phyloP scores from a whole-genome alignment of 2,888 invertebrate genomes.

The Hymenopus coronatus region DNA sequence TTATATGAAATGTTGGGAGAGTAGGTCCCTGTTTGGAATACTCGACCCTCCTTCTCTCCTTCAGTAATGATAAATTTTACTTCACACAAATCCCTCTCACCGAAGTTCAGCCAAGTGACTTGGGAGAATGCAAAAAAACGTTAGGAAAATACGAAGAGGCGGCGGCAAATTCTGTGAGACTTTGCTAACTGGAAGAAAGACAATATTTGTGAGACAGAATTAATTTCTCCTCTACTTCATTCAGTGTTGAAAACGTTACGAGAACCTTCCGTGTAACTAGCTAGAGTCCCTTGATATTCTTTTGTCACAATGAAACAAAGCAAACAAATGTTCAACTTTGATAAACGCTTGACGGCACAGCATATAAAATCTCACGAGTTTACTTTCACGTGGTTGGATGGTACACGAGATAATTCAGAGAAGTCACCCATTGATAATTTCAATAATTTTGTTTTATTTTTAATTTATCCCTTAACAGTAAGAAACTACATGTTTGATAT shows the following conservation, averaged over 20 bases:
- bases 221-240: background rate
- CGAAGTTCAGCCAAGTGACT: background rate
- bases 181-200: background rate
- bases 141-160: background rate
- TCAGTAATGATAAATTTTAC: background rate
- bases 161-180: background rate
- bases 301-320: background rate
- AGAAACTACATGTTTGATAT: no score
- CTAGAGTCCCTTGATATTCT: background rate
- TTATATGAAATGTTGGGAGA: slow-evolving; percentile 1
- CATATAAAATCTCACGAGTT: background rate
- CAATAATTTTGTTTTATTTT: no score
- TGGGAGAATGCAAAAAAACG: background rate
- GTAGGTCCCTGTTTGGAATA: background rate
- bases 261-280: background rate
- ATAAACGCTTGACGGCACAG: no score
- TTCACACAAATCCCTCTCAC: background rate
- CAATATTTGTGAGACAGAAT: background rate
- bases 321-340: no score
- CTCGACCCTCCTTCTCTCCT: background rate
- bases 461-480: no score
- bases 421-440: no score
- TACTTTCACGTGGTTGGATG: no score
- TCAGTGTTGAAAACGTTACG: background rate
- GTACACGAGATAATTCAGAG: no score